Conservation (phyloP, 2,797 vertebrate species). For the Thunnus albacares region DNA sequence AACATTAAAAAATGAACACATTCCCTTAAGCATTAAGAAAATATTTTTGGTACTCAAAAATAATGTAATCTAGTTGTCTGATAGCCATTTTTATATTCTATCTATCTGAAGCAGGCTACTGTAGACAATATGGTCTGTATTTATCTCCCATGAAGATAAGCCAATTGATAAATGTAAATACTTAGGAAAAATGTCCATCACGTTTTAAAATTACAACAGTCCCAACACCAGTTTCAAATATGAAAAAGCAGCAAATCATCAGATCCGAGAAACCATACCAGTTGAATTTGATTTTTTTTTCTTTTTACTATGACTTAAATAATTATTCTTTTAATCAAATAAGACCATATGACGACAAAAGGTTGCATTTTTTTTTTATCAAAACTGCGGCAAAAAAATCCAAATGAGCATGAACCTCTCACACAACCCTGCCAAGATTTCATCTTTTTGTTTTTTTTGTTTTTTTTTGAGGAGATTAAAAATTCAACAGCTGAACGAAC, state of each 20-base stretch:
- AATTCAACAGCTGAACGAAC: rapidly evolving
- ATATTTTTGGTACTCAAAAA: too few species aligned
- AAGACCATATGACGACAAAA: neutral
- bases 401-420: neutral
- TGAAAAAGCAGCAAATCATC: neutral
- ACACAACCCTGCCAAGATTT: neutral
- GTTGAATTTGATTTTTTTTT: rapidly evolving
- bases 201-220: neutral
- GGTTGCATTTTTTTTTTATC: too few species aligned
- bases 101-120: neutral
- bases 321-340: neutral
- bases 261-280: neutral
- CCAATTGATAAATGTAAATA: too few species aligned
- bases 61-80: neutral
- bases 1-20: neutral
- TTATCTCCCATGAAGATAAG: neutral
- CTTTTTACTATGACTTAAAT: neutral
- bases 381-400: neutral
- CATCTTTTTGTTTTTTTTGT: too few species aligned
- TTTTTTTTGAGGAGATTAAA: neutral
- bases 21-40: neutral
- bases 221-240: neutral
- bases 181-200: neutral
- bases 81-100: neutral
- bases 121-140: neutral